Percentiles rank a stretch among this genome's conserved stretches.
Evolutionary conservation across 1,140 invertebrate species (phyloP).

Genomic region (Anastatus disparis): DNA sequence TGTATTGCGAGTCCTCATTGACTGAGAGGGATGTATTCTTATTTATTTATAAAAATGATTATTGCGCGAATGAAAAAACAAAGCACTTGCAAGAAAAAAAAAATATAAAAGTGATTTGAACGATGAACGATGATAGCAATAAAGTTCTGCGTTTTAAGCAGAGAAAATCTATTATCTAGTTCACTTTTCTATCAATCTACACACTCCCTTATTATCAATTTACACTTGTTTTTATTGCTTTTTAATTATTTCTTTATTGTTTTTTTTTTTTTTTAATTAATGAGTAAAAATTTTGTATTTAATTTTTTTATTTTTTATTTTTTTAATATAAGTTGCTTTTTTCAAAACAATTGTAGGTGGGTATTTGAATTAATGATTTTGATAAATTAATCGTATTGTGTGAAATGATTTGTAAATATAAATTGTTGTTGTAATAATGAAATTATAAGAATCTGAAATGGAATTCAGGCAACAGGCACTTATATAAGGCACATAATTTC

Average conservation of each 20-base stretch:
- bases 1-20: neutral
- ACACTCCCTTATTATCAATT: conserved; percentile 20
- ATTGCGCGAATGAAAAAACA: conserved; percentile 33
- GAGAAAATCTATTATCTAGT: conserved; percentile 39
- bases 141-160: conserved; percentile 49
- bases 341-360: conserved; percentile 1
- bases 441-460: conserved; percentile 17
- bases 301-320: neutral
- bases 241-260: conserved; percentile 17
- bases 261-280: conserved; percentile 25
- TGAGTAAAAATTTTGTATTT: neutral
- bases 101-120: conserved; percentile 37
- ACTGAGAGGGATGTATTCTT: conserved; percentile 20
- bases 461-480: conserved; percentile 12
- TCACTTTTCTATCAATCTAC: conserved; percentile 32
- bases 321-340: neutral
- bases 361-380: neutral
- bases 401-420: neutral
- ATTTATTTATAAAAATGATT: conserved; percentile 36
- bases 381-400: neutral
- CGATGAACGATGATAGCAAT: conserved; percentile 41
- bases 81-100: conserved; percentile 35
- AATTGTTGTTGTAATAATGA: neutral
- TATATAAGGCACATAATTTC: neutral
- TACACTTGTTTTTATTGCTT: conserved; percentile 13